phyloP scores from a whole-genome alignment of 1,140 invertebrate species.

The Drosophila mauritiana region DNA sequence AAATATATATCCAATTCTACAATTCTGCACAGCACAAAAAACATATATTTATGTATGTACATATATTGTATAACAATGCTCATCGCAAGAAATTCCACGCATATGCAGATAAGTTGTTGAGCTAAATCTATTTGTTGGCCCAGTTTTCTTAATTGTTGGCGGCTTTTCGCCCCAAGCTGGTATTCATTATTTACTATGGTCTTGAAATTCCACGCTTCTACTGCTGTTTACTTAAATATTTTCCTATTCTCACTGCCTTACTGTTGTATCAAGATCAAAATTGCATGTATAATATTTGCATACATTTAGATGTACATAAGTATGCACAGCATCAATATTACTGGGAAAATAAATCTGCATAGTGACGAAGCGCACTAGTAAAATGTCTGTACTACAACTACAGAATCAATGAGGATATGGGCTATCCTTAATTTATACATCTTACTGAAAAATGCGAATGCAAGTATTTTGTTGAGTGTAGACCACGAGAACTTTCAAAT shows the following conservation, averaged over 20 bases:
- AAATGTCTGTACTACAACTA: too few relatives aligned
- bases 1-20: constrained; percentile 9
- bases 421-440: too few relatives aligned
- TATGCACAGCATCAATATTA: too few relatives aligned
- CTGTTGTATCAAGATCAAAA: not conserved
- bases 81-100: not conserved
- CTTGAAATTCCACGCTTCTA: not conserved
- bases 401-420: too few relatives aligned
- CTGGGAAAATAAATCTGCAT: too few relatives aligned
- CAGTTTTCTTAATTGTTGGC: not conserved
- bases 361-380: too few relatives aligned
- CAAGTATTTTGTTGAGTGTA: not conserved
- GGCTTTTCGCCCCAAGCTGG: not conserved
- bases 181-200: not conserved
- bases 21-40: not conserved
- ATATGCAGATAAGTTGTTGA: not conserved
- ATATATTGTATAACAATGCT: not conserved
- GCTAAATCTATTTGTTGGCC: not conserved
- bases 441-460: too few relatives aligned
- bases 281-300: not conserved
- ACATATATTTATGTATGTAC: too few relatives aligned
- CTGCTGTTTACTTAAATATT: too few relatives aligned
- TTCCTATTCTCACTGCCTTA: too few relatives aligned
- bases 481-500: not conserved
- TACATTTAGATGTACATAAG: too few relatives aligned